These are phyloP conservation scores for Schizopygopsis malacanthus DNA, from an alignment of 2,797 vertebrate species.

Conservation along the genomic window DNA sequence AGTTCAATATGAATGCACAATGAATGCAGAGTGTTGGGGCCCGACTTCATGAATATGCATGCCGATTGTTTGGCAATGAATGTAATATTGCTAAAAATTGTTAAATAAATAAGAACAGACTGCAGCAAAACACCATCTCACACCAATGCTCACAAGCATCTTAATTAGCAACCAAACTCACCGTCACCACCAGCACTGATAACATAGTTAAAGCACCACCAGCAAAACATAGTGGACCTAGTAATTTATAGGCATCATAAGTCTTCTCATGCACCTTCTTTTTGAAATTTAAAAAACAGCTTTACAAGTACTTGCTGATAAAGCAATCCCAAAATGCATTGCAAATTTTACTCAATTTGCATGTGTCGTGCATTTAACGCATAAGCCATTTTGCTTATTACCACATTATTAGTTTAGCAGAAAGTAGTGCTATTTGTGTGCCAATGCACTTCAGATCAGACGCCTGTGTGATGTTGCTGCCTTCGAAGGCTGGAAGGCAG, in stretches of 20 bases:
- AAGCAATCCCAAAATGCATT: neutral
- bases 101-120: slow-evolving; percentile 16
- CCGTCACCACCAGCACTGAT: neutral
- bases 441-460: neutral
- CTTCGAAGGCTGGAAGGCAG: neutral
- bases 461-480: neutral
- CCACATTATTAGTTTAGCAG: neutral
- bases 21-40: neutral
- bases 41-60: slow-evolving; percentile 37
- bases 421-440: neutral
- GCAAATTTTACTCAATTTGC: neutral
- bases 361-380: neutral
- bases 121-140: neutral
- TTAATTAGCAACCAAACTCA: slow-evolving; percentile 13
- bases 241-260: neutral
- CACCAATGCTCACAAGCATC: neutral
- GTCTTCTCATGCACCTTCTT: neutral
- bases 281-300: neutral
- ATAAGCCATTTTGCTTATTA: neutral
- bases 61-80: slow-evolving; percentile 7
- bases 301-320: neutral
- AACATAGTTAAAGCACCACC: too few species aligned
- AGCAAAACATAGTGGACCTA: neutral
- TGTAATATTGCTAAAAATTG: neutral
- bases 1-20: slow-evolving; percentile 38